These are phyloP conservation scores for Scaeva pyrastri DNA, from an alignment of 2,888 invertebrate genomes.

Conservation along the genomic window DNA sequence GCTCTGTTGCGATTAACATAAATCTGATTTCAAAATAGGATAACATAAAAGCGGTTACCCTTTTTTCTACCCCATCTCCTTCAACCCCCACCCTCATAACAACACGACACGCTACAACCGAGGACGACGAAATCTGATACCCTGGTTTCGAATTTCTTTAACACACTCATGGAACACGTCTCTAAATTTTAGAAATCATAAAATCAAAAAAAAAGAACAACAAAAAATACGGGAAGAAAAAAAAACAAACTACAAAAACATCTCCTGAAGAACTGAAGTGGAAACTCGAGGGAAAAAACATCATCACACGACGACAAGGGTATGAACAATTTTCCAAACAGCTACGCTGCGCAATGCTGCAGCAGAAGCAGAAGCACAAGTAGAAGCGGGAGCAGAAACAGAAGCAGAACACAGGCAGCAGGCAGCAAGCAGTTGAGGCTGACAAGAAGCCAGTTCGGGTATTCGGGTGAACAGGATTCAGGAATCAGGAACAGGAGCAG, in stretches of 20 bases:
- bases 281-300: slow-evolving; percentile 40
- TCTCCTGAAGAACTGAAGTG: slow-evolving; percentile 46
- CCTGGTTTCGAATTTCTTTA: slow-evolving; percentile 23
- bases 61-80: background rate
- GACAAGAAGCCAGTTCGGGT: background rate
- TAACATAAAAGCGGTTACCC: slow-evolving; percentile 46
- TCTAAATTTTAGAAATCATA: slow-evolving; percentile 33
- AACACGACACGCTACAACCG: background rate
- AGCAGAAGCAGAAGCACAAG: background rate
- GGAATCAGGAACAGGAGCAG: background rate
- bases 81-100: background rate
- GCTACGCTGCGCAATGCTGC: slow-evolving; percentile 28
- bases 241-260: slow-evolving; percentile 16
- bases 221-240: background rate
- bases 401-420: background rate
- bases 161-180: slow-evolving; percentile 33
- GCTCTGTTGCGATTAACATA: slow-evolving; percentile 56
- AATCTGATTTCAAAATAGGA: slow-evolving; percentile 53
- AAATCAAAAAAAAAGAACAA: slow-evolving; percentile 22
- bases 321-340: slow-evolving; percentile 50
- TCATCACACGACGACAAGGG: slow-evolving; percentile 29
- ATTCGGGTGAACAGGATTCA: no score
- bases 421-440: background rate
- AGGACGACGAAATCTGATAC: slow-evolving; percentile 21
- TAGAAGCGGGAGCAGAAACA: background rate